Evolutionary conservation across 2,888 invertebrate species (phyloP).

Genomic region (Cephus pygmeus): DNA sequence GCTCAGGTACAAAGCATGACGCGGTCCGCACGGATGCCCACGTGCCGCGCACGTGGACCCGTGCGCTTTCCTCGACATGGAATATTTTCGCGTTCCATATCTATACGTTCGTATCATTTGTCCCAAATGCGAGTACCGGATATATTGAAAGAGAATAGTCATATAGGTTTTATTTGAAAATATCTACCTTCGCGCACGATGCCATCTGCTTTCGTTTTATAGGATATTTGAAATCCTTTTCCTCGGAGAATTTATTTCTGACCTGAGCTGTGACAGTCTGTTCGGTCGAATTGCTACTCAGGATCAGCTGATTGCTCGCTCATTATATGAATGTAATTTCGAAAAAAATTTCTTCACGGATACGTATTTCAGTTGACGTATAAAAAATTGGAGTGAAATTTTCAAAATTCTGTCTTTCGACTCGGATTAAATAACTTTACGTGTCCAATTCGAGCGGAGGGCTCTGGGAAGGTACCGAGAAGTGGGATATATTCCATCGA

Average conservation of each 20-base stretch:
- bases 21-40: slow-evolving; percentile 5
- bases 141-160: background rate
- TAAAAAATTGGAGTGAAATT: background rate
- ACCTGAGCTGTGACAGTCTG: background rate
- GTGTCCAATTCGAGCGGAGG: background rate
- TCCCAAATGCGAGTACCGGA: background rate
- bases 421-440: background rate
- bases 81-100: background rate
- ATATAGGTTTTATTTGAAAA: background rate
- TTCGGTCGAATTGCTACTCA: background rate
- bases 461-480: background rate
- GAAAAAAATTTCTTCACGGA: too few relatives aligned
- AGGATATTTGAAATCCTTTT: background rate
- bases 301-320: background rate
- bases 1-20: slow-evolving; percentile 1
- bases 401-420: background rate
- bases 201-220: background rate
- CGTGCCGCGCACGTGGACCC: background rate
- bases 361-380: background rate
- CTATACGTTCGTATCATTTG: background rate
- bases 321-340: background rate
- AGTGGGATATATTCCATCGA: background rate
- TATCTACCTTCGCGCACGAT: background rate
- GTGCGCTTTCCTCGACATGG: background rate
- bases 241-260: background rate